Evolutionary conservation across 2,113 vertebrate genomes (phyloP).

Genomic region (Mellivora capensis): DNA sequence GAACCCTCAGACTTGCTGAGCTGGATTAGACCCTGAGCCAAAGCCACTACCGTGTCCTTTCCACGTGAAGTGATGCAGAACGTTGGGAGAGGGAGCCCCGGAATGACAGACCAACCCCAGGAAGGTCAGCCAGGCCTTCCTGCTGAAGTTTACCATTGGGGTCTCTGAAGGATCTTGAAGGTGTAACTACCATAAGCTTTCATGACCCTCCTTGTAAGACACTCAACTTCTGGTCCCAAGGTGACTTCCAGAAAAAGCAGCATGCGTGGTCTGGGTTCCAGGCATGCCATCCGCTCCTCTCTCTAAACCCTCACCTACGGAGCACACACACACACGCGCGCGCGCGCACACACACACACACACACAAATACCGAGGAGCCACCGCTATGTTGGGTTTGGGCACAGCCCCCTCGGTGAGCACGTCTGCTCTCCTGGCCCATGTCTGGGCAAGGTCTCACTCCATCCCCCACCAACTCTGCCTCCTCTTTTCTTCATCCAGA

Average conservation of each 20-base stretch:
- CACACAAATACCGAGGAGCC: not conserved
- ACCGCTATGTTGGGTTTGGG: too few species aligned
- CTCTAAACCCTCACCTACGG: too few species aligned
- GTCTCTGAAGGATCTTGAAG: not conserved
- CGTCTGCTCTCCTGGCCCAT: not conserved
- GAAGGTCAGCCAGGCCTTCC: not conserved
- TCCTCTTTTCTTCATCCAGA: not conserved
- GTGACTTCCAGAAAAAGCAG: not conserved
- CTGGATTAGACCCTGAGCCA: not conserved
- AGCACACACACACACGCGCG: too few species aligned
- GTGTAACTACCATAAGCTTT: not conserved
- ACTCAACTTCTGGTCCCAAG: not conserved
- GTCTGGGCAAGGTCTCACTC: not conserved
- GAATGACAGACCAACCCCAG: not conserved
- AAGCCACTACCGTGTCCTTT: not conserved
- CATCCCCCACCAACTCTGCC: not conserved
- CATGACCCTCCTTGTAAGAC: not conserved
- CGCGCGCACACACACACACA: too few species aligned
- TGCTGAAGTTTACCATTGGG: not conserved
- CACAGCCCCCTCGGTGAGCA: accelerated
- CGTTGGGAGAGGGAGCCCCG: not conserved
- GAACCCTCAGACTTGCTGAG: not conserved
- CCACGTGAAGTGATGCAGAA: not conserved
- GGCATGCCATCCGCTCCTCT: not conserved
- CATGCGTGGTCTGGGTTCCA: not conserved